phyloP scores from a whole-genome alignment of 2,113 vertebrate genomes.

The Oxyruncus cristatus region DNA sequence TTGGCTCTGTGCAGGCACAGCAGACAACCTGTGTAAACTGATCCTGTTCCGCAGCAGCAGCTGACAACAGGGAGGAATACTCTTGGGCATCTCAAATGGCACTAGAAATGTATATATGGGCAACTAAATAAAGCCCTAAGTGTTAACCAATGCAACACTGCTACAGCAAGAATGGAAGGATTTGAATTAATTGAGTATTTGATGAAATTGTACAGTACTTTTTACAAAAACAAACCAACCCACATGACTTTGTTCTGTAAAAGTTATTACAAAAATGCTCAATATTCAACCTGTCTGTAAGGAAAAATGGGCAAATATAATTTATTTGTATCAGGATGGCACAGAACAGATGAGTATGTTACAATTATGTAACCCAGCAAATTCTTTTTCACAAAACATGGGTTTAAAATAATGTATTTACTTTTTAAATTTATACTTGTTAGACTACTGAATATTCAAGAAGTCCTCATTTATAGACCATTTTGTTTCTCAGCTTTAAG shows the following conservation, averaged over 20 bases:
- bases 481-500: not conserved
- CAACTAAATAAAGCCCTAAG: not conserved
- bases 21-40: not conserved
- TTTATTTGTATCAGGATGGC: not conserved
- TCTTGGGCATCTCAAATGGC: not conserved
- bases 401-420: not conserved
- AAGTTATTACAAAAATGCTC: not conserved
- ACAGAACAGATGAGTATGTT: not conserved
- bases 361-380: not conserved
- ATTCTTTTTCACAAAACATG: not conserved
- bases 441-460: not conserved
- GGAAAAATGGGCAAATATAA: not conserved
- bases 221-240: not conserved
- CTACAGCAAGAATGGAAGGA: not conserved
- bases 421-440: not conserved
- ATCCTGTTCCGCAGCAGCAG: not conserved
- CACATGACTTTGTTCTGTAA: not conserved
- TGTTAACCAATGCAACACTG: not conserved
- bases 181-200: not conserved
- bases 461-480: not conserved
- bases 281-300: not conserved
- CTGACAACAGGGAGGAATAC: not conserved
- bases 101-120: not conserved
- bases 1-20: fast-evolving
- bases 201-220: not conserved